phyloP scores from a whole-genome alignment of 2,113 vertebrate genomes.

The Gasterosteus nipponicus region DNA sequence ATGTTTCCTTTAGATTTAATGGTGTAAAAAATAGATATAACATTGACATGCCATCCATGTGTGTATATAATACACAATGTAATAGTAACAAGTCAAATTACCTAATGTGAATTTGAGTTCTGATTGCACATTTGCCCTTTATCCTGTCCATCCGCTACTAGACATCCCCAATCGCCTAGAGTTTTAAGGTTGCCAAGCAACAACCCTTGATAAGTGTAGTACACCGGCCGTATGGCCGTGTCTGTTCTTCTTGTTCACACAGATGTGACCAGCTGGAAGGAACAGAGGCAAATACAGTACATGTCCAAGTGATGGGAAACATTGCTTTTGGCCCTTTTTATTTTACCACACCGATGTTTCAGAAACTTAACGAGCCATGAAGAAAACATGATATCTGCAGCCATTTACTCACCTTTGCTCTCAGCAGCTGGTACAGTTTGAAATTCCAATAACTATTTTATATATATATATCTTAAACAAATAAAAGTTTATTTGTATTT shows the following conservation, averaged over 20 bases:
- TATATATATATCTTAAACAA: too few relatives aligned
- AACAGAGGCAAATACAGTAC: conserved; percentile 55
- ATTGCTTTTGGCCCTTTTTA: conserved; percentile 17
- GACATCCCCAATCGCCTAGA: conserved; percentile 54
- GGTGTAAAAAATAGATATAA: neutral
- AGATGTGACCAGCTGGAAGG: conserved; percentile 64
- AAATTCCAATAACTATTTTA: too few relatives aligned
- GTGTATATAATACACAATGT: neutral
- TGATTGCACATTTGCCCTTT: conserved; percentile 35
- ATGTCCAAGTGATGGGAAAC: conserved; percentile 27
- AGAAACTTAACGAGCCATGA: neutral
- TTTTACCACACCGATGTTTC: neutral
- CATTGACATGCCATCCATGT: neutral
- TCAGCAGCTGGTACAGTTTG: too few relatives aligned
- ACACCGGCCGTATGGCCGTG: conserved; percentile 28
- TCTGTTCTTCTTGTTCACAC: conserved; percentile 57
- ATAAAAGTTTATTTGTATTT: too few relatives aligned
- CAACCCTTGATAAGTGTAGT: conserved; percentile 52
- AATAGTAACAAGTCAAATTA: neutral
- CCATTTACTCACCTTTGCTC: neutral
- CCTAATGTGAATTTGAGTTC: neutral
- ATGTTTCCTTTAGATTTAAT: neutral
- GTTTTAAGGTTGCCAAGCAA: conserved; percentile 79
- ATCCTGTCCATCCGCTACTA: conserved; percentile 44
- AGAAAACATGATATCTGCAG: conserved; percentile 1